Evolutionary conservation across 2,113 vertebrate species (phyloP), one percentile per base, ranked within the genome.

Genomic region (Argyrosomus japonicus): DNA sequence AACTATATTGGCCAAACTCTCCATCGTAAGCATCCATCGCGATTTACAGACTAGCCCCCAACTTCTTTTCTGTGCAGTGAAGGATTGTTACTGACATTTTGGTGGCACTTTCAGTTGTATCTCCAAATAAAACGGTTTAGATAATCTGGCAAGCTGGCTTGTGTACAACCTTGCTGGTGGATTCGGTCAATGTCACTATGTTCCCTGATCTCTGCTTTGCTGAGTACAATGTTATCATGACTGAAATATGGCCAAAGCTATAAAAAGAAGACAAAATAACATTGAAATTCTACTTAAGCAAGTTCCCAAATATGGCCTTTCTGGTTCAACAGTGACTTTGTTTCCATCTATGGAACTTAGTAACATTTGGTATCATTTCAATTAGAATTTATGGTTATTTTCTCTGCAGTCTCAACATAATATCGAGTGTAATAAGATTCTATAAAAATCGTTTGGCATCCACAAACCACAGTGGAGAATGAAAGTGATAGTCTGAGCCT

Each of bases 401-500:
- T 27, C 14, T 64, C 43, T 75, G 13, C 25, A 62, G 8, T 36
- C 45, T 54, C 23, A 69, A 25, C 32, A 58, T 19, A 48, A 60
- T 18, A 45, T 32, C 12, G 17, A 74, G 27, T 4, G 6, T 29
- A 23, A 32, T 63, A 5, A 19, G 32, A 54, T 47, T 40, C 43
- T 77, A 19, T 58, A 36, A 76, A 77, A 60, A 71, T 62, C 29
- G 29, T 50, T 50, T 77, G 63, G 71, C 61, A 12, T 57, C 32
- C 61, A 29, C 32, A 75, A 75, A 57, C 40, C 62, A 11, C 25
- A 27, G 57, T 32, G 27, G 67, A 54, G 53, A 72, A 82, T 75
- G 70, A 82, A 78, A 89, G 63, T 62, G 84, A 83, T 61, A 83
- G 67, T 75, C 43, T 15, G 13, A 72, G 62, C 77, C 67, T 79